A percentile compares a stretch with the other conserved stretches of the same genome.
These are phyloP conservation scores for Ridgeia piscesae DNA, from an alignment of 1,140 invertebrate genomes.

Conservation along the genomic window DNA sequence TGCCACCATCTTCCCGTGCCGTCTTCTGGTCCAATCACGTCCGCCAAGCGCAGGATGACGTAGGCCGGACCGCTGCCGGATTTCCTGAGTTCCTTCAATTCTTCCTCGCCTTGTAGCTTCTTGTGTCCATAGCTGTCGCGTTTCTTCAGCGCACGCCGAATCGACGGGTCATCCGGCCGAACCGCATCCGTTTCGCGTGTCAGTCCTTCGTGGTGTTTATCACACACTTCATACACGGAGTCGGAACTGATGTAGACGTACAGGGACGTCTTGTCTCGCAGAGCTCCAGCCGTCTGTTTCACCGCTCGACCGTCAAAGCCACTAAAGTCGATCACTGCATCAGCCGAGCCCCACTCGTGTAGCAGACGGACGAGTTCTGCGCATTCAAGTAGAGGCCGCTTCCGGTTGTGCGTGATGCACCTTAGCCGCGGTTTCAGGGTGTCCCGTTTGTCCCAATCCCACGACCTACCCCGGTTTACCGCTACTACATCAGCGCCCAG, in stretches of 20 bases:
- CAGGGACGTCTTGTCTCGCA: constrained; percentile 46
- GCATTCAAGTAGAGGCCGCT: constrained; percentile 38
- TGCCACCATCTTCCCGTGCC: constrained; percentile 60
- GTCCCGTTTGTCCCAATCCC: constrained; percentile 56
- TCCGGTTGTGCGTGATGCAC: constrained; percentile 25
- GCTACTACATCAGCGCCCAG: constrained; percentile 44
- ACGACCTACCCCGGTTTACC: constrained; percentile 57
- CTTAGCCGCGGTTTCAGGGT: constrained; percentile 50
- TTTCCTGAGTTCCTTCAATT: constrained; percentile 30
- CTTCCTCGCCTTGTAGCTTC: constrained; percentile 58
- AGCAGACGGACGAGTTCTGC: constrained; percentile 40
- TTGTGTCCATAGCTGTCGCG: constrained; percentile 58
- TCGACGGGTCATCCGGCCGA: constrained; percentile 42
- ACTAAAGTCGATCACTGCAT: constrained; percentile 60
- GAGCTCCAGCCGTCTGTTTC: constrained; percentile 45
- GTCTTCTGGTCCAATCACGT: constrained; percentile 60
- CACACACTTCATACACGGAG: constrained; percentile 61
- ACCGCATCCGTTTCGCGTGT: constrained; percentile 46
- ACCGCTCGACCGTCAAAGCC: constrained; percentile 54
- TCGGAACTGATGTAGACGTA: constrained; percentile 61
- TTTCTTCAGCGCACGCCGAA: constrained; percentile 40
- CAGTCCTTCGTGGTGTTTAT: constrained; percentile 40
- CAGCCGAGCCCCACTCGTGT: constrained; percentile 38
- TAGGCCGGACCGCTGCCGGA: constrained; percentile 43
- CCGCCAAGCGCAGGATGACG: constrained; percentile 58